Evolutionary conservation across 2,797 vertebrate species (phyloP), one percentile per base, ranked within the genome.

Genomic region (Austrolebias charrua): DNA sequence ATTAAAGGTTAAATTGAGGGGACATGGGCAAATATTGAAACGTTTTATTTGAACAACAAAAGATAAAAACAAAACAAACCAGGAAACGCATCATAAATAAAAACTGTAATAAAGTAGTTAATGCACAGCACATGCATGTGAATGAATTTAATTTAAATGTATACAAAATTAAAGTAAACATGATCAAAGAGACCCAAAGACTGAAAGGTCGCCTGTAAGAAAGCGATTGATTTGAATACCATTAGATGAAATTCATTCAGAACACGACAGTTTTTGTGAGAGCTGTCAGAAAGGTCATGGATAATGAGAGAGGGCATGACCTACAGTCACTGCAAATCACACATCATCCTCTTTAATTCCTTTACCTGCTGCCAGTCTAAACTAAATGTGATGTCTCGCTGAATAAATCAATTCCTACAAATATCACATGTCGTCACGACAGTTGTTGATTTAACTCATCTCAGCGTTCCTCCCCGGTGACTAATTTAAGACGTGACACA

Each of bases 401-500:
- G 43, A 38, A 33, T 24, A 49, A 57, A 19, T 66, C 0, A 43
- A 42, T 57, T 60, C 24, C 2, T 31, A 8, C 10, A 20, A 24
- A 48, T 12, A 24, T 48, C 7, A 8, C 2, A 3, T n/a, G 7
- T 8, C 24, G 20, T 52, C 12, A 43, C 1, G 24, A 10, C 31
- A 55, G 47, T 19, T 16, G 31, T 51, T 12, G 5, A 35, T 56
- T 49, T 63, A 15, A 13, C 10, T 45, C 16, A 2, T 48, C 15
- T 40, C 1, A 0, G 1, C 48, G 9, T 51, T 49, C 19, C 31
- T 49, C 31, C 29, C n/a, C 28, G 59, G 24, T 33, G 31, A 68
- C 48, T 42, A 43, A 60, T 24, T 15, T 29, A 58, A 51, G 28
- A 65, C 43, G 8, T 42, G 45, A 64, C 47, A 38, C 4, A 6